Evolutionary conservation across 2,888 invertebrate genomes (phyloP).

Genomic region (Erebia aethiops): DNA sequence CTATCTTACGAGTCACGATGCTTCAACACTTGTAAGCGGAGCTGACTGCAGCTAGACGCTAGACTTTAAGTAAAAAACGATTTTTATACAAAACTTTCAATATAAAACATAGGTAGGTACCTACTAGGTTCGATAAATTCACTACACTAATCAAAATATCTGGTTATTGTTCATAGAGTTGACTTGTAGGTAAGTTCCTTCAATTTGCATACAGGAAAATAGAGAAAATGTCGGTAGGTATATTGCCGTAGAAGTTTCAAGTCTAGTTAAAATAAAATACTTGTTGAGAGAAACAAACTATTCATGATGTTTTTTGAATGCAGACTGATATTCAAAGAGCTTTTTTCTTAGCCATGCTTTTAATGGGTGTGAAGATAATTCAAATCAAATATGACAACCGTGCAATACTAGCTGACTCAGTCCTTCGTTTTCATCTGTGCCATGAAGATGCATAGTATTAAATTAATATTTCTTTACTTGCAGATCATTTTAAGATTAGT

Average conservation of each 20-base stretch:
- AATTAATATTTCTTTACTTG: no score
- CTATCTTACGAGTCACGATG: no score
- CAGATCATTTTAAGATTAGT: no score
- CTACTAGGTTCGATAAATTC: neutral
- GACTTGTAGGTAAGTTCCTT: constrained; percentile 57
- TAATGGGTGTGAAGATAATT: neutral
- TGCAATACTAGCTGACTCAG: no score
- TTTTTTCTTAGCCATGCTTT: neutral
- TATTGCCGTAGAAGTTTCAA: constrained; percentile 62
- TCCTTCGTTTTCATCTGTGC: no score
- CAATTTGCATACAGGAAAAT: constrained; percentile 74
- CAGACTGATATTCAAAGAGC: constrained; percentile 1
- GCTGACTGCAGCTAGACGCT: no score
- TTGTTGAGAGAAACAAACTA: constrained; percentile 51
- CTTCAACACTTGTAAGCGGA: no score
- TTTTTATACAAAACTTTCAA: no score
- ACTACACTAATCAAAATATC: constrained; percentile 7
- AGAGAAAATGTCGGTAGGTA: constrained; percentile 70
- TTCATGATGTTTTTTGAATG: neutral
- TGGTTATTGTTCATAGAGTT: constrained; percentile 12
- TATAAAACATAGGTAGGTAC: neutral
- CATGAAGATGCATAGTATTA: no score
- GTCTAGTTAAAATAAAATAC: constrained; percentile 57
- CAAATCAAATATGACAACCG: neutral
- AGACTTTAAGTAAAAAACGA: no score